Conservation (phyloP, 2,797 vertebrate genomes). For the Sorex maritimensis region DNA sequence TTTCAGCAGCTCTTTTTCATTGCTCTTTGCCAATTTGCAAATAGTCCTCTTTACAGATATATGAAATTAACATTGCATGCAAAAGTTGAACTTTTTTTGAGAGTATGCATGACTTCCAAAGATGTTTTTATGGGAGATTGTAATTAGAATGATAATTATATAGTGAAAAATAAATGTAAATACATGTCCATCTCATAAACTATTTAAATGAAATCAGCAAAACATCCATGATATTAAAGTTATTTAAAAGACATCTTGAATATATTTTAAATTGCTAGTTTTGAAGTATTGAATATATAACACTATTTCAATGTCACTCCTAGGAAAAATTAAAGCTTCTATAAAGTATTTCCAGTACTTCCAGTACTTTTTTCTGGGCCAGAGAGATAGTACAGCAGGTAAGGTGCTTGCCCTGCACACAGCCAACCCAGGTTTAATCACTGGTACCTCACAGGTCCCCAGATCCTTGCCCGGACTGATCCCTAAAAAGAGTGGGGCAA, state of each 20-base stretch:
- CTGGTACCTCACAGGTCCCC: too few relatives aligned
- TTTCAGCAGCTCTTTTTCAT: not conserved
- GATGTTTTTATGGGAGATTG: slow-evolving; percentile 34
- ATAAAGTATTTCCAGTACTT: not conserved
- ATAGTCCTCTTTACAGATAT: slow-evolving; percentile 24
- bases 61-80: slow-evolving; percentile 20
- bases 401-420: too few relatives aligned
- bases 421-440: too few relatives aligned
- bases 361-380: too few relatives aligned
- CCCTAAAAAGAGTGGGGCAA: too few relatives aligned
- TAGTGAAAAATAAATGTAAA: not conserved
- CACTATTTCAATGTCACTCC: not conserved
- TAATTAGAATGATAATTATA: not conserved
- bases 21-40: slow-evolving; percentile 53
- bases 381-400: too few relatives aligned
- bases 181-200: not conserved
- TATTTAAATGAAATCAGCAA: not conserved
- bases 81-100: slow-evolving; percentile 17
- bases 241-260: not conserved
- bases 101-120: not conserved
- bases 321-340: not conserved
- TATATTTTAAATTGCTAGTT: not conserved
- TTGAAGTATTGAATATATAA: not conserved
- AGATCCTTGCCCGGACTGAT: too few relatives aligned
- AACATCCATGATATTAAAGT: not conserved